Percentiles rank a stretch among this genome's conserved stretches.
phyloP scores from a whole-genome alignment of 2,888 invertebrate genomes.

The Epinotia nisella region DNA sequence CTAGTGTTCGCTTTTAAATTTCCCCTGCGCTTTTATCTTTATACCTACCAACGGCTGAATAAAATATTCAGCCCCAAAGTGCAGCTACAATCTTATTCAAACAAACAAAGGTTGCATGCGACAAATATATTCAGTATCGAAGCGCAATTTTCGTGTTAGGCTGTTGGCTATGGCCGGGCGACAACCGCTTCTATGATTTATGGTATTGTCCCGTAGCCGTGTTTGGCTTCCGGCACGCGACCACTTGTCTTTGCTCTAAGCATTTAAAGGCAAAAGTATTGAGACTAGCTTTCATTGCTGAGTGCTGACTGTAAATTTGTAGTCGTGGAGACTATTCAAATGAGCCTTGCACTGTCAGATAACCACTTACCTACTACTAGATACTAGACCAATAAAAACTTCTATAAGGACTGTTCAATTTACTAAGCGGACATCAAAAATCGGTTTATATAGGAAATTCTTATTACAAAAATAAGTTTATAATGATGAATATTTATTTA shows the following conservation, averaged over 20 bases:
- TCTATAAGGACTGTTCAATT: too few species aligned
- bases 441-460: too few species aligned
- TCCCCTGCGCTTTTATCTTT: neutral
- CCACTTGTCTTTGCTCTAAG: constrained; percentile 60
- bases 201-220: constrained; percentile 57
- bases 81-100: constrained; percentile 59
- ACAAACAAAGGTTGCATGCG: constrained; percentile 68
- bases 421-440: too few species aligned
- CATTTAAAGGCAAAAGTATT: neutral
- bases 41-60: neutral
- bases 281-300: neutral
- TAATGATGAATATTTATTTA: too few species aligned
- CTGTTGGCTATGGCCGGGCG: constrained; percentile 70
- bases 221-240: constrained; percentile 61
- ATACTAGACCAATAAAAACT: too few species aligned
- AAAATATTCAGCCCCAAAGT: constrained; percentile 48
- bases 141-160: constrained; percentile 79
- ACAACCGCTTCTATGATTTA: constrained; percentile 73
- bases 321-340: too few species aligned
- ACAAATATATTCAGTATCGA: constrained; percentile 75
- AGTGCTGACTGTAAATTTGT: neutral
- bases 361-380: too few species aligned
- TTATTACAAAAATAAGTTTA: too few species aligned
- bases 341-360: too few species aligned
- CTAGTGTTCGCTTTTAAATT: neutral